phyloP scores from a whole-genome alignment of 2,888 invertebrate genomes.

The Drosophila prolongata region DNA sequence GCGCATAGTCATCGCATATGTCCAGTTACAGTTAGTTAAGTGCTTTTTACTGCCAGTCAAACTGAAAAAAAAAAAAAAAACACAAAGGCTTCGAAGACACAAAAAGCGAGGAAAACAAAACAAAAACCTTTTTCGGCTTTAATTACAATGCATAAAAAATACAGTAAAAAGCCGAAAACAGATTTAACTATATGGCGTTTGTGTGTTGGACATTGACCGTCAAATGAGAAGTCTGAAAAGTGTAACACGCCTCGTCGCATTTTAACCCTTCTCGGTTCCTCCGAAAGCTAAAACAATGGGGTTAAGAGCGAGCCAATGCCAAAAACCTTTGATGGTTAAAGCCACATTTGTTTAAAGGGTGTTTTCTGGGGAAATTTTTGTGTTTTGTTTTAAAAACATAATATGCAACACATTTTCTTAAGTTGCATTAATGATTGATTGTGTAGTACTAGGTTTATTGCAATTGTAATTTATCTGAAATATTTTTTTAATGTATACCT shows the following conservation, averaged over 20 bases:
- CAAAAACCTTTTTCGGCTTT: constrained; percentile 62
- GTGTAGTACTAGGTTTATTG: too few species aligned
- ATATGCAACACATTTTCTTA: too few species aligned
- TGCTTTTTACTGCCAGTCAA: constrained; percentile 44
- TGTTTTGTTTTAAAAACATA: neutral
- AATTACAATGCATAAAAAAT: constrained; percentile 61
- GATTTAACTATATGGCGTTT: constrained; percentile 15
- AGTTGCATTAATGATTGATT: too few species aligned
- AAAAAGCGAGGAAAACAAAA: constrained; percentile 38
- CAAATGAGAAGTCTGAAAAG: constrained; percentile 35
- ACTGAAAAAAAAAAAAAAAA: constrained; percentile 27
- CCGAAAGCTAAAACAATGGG: constrained; percentile 1
- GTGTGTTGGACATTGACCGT: constrained; percentile 46
- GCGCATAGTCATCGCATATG: constrained; percentile 21
- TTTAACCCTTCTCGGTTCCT: constrained; percentile 2
- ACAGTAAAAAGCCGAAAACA: constrained; percentile 37
- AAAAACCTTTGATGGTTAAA: constrained; percentile 10
- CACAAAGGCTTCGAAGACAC: constrained; percentile 7
- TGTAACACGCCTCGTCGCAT: constrained; percentile 47
- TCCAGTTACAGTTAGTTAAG: constrained; percentile 43
- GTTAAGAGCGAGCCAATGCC: constrained; percentile 10
- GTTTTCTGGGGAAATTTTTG: neutral
- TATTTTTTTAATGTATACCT: too few species aligned
- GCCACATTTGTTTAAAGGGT: neutral
- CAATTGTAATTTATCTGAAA: too few species aligned